Percentiles rank a stretch among this genome's conserved stretches.
Conservation (phyloP, 30 jellyfish, hydroid and myxozoan species). For the Haliclystus octoradiatus region DNA sequence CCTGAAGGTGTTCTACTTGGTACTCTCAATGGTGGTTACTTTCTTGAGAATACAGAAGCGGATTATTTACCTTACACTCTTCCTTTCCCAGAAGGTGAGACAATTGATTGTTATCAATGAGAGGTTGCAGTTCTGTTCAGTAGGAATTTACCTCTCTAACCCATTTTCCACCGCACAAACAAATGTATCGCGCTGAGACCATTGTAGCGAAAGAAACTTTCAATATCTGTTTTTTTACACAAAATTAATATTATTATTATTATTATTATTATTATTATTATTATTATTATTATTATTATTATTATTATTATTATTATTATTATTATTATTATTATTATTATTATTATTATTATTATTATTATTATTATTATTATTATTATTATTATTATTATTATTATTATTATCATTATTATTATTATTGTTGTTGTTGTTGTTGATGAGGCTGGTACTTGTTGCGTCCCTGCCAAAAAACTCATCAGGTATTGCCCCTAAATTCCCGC, state of each 20-base stretch:
- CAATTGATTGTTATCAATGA: too few species aligned
- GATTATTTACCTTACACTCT: conserved; percentile 49
- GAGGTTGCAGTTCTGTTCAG: too few species aligned
- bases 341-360: not conserved
- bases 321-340: not conserved
- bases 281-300: not conserved
- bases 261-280: not conserved
- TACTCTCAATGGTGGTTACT: conserved; percentile 85
- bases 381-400: not conserved
- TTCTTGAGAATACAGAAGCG: conserved; percentile 50
- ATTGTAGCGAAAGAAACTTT: too few species aligned
- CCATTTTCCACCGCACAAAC: too few species aligned
- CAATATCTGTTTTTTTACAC: too few species aligned
- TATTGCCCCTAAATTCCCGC: too few species aligned
- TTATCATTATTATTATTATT: too few species aligned
- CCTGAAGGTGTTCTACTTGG: conserved; percentile 87
- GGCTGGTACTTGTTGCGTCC: too few species aligned
- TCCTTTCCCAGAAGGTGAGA: conserved; percentile 64
- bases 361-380: not conserved
- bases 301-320: not conserved
- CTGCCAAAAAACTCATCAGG: too few species aligned
- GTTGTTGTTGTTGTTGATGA: too few species aligned
- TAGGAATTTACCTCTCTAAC: too few species aligned
- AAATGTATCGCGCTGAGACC: too few species aligned
- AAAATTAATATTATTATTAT: not conserved